Evolutionary conservation across 1,140 invertebrate species (phyloP).

Genomic region (Drosophila mojavensis): DNA sequence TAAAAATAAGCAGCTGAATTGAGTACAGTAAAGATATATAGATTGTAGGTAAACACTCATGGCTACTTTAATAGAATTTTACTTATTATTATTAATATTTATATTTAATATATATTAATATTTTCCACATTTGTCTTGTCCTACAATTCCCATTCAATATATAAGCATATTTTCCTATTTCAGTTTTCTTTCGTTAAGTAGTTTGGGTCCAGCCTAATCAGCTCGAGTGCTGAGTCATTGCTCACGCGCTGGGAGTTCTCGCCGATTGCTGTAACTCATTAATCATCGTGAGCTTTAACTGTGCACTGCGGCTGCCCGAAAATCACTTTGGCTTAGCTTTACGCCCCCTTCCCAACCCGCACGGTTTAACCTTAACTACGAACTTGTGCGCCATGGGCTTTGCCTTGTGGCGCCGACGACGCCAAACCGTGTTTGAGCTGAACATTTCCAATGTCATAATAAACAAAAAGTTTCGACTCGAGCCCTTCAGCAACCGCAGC

Average conservation of each 20-base stretch:
- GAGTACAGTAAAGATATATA: conserved; percentile 17
- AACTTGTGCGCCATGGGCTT: conserved; percentile 33
- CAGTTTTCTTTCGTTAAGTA: background rate
- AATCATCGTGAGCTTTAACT: conserved; percentile 40
- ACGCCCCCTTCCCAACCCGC: background rate
- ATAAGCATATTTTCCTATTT: background rate
- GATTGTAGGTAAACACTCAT: no score
- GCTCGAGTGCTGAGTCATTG: conserved; percentile 37
- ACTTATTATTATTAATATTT: no score
- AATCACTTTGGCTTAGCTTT: conserved; percentile 21
- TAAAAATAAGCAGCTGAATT: conserved; percentile 23
- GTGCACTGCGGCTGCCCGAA: conserved; percentile 21
- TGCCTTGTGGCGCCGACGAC: conserved; percentile 50
- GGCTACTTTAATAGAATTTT: background rate
- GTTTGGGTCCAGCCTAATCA: conserved; percentile 36
- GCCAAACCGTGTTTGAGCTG: conserved; percentile 30
- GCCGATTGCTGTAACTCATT: conserved; percentile 30
- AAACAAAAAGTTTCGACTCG: conserved; percentile 51
- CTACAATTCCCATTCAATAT: background rate
- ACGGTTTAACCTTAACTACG: conserved; percentile 36
- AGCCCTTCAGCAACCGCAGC: conserved; percentile 50
- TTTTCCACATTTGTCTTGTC: background rate
- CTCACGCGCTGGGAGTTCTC: conserved; percentile 40
- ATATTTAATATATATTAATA: no score
- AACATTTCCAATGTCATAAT: conserved; percentile 67